Evolutionary conservation across 1,140 invertebrate genomes (phyloP).

Genomic region (Papilio machaon): DNA sequence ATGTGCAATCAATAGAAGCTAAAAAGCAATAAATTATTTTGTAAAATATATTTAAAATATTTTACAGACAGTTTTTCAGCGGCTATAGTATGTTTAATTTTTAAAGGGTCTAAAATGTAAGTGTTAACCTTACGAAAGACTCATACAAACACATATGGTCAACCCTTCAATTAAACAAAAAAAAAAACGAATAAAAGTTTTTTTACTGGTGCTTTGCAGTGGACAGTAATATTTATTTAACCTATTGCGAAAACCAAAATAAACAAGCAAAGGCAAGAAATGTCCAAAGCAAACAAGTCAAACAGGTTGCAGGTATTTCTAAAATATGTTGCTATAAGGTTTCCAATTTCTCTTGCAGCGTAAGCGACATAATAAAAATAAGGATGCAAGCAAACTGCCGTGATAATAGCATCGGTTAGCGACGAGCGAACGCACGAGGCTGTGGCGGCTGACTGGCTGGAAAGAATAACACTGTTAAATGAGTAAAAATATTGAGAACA

Average conservation of each 20-base stretch:
- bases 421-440: slow-evolving; percentile 54
- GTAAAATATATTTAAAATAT: no score
- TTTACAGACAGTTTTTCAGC: no score
- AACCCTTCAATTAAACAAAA: no score
- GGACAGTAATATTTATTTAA: not conserved
- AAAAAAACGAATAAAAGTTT: no score
- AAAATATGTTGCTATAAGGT: slow-evolving; percentile 68
- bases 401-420: slow-evolving; percentile 62
- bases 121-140: no score
- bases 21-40: no score
- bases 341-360: slow-evolving; percentile 71
- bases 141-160: no score
- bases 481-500: no score
- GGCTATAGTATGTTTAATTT: no score
- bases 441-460: not conserved
- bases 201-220: not conserved
- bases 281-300: slow-evolving; percentile 60
- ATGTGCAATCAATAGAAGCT: no score
- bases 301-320: slow-evolving; percentile 63
- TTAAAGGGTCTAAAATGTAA: no score
- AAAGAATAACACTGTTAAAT: no score
- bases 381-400: slow-evolving; percentile 64
- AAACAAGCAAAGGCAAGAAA: not conserved
- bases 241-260: not conserved
- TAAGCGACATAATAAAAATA: slow-evolving; percentile 65